Percentiles rank a stretch among this genome's conserved stretches.
Evolutionary conservation across 2,888 invertebrate species (phyloP).

Genomic region (Thecophora atra): DNA sequence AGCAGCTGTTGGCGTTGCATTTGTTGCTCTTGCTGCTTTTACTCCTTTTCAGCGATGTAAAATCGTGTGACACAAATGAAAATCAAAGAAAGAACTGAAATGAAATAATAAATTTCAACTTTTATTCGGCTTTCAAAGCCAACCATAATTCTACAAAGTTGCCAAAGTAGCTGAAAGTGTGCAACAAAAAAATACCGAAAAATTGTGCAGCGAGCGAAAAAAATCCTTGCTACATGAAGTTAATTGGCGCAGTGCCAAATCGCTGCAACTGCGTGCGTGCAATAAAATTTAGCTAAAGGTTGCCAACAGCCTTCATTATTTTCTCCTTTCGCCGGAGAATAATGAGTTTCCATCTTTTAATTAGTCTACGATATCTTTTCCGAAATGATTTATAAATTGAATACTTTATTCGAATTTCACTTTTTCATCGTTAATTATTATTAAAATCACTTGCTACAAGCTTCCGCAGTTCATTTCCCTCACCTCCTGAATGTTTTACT

Average conservation of each 20-base stretch:
- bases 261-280: neutral
- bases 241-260: constrained; percentile 17
- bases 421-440: too few relatives aligned
- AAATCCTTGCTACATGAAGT: neutral
- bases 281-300: too few relatives aligned
- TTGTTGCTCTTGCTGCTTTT: neutral
- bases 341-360: neutral
- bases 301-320: too few relatives aligned
- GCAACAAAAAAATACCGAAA: constrained; percentile 3
- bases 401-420: too few relatives aligned
- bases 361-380: neutral
- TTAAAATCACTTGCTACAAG: too few relatives aligned
- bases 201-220: neutral
- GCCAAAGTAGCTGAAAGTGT: constrained; percentile 21
- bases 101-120: constrained; percentile 34
- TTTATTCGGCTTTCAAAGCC: constrained; percentile 32
- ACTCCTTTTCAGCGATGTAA: neutral
- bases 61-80: neutral
- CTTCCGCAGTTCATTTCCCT: too few relatives aligned
- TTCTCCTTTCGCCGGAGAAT: neutral
- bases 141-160: constrained; percentile 28
- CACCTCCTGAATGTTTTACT: too few relatives aligned
- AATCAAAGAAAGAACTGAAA: neutral
- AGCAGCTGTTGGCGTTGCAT: neutral
- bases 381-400: too few relatives aligned